Conservation (phyloP, 1,140 invertebrate species). For the Sminthurinus signatus region DNA sequence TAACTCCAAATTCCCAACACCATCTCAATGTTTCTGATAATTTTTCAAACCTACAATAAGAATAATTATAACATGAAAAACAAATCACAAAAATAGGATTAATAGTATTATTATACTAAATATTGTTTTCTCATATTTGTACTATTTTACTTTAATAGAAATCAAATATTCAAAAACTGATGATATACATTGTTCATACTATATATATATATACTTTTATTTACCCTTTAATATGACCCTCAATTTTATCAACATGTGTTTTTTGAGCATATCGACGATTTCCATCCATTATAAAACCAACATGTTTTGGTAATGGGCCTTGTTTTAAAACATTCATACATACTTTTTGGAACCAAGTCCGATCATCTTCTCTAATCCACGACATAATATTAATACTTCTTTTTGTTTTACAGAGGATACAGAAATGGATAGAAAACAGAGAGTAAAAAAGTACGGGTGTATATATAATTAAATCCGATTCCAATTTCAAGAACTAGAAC, state of each 20-base stretch:
- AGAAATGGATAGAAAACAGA: too few species aligned
- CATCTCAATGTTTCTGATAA: constrained; percentile 88
- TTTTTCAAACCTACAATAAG: constrained; percentile 76
- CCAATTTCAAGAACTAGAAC: neutral
- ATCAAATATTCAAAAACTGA: constrained; percentile 5
- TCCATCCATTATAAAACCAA: constrained; percentile 98
- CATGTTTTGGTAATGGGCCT: constrained; percentile 78
- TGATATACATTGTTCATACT: neutral
- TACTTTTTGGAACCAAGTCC: constrained; percentile 67
- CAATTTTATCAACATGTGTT: constrained; percentile 62
- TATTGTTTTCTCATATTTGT: too few species aligned
- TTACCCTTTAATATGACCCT: constrained; percentile 81
- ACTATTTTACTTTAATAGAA: too few species aligned
- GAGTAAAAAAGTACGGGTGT: too few species aligned
- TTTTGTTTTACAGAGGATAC: neutral
- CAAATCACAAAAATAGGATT: too few species aligned
- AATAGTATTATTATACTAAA: too few species aligned
- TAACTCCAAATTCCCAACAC: constrained; percentile 63
- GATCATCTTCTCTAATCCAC: constrained; percentile 68
- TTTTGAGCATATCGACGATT: constrained; percentile 91
- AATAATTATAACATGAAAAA: too few species aligned
- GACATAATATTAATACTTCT: constrained; percentile 53
- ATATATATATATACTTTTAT: too few species aligned
- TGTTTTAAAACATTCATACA: constrained; percentile 70
- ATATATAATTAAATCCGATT: neutral